Conservation (phyloP, 2,797 vertebrate species). For the Bovichtus variegatus region DNA sequence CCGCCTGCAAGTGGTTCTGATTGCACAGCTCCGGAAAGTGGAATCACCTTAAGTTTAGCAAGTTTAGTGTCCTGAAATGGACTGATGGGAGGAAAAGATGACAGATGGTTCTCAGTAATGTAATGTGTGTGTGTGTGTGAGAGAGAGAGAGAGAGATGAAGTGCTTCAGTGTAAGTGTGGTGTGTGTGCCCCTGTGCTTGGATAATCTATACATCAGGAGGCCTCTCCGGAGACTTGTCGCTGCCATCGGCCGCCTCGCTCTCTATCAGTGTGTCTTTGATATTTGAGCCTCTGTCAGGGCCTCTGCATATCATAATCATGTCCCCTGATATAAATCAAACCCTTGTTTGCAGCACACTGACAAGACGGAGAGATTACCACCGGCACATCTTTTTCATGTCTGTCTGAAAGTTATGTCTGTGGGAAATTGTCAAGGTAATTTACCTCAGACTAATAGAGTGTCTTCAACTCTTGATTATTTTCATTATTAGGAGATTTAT, state of each 20-base stretch:
- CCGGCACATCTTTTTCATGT: slow-evolving; percentile 8
- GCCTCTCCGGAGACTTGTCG: background rate
- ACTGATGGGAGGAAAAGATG: background rate
- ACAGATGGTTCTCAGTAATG: background rate
- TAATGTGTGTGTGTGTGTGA: background rate
- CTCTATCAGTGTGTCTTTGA: slow-evolving; percentile 47
- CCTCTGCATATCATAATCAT: slow-evolving; percentile 38
- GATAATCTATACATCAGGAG: slow-evolving; percentile 23
- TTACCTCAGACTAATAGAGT: background rate
- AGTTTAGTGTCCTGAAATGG: background rate
- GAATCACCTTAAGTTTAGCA: too few relatives aligned
- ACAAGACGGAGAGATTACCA: slow-evolving; percentile 20
- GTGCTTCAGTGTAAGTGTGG: background rate
- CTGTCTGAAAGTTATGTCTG: background rate
- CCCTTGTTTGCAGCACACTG: slow-evolving; percentile 29
- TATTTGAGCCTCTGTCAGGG: slow-evolving; percentile 50
- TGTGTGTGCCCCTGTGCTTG: background rate
- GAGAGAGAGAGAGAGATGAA: too few relatives aligned
- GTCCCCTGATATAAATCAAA: slow-evolving; percentile 46
- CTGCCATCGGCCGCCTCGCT: background rate
- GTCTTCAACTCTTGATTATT: background rate
- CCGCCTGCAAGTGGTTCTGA: too few relatives aligned
- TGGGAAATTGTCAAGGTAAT: background rate
- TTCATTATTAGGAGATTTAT: background rate
- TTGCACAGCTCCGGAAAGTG: too few relatives aligned